Base-by-base conservation (phyloP, 1,140 invertebrate genomes). In the Pectinophora gossypiella region DNA sequence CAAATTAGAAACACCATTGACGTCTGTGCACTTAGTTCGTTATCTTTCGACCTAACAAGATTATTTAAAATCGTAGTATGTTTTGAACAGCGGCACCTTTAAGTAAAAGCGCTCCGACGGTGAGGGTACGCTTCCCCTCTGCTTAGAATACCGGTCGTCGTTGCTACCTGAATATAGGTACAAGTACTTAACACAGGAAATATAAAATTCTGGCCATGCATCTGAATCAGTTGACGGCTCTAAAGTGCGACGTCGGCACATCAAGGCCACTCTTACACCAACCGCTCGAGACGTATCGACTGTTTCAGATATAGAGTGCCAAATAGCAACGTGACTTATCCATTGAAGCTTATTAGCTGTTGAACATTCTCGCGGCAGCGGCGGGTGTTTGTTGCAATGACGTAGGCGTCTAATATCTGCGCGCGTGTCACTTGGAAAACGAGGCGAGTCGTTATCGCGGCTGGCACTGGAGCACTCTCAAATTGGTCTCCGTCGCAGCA, bases 331-430 rank as follows among this genome's bases (percentile, higher is more conserved):
- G 36, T 40, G 36, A 40, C 36, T 40, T 40, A 40, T 40, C n/a
- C 36, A 15, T 40, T 40, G 36, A 64, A 66, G 59, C 59, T 66
- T 64, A 63, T 66, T 65, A 74, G 62, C 63, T 66, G 58, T 64
- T 64, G 55, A 61, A 64, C 62, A 68, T 70, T 60, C 51, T 64
- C 36, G 36, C 36, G 23, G 23, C 36, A 15, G 15, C 36, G 36
- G 15, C 36, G 36, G 51, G 63, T 71, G 65, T 70, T 71, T 60
- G 59, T 58, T 49, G 56, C 63, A 66, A 54, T 65, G 63, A 68
- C 63, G 60, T 68, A 64, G 53, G 51, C 57, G 60, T 57, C 53
- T 58, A n/a, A n/a, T n/a, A 64, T 54, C 47, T 40, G 7, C 36
- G 60, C 57, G 56, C 65, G 63, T 67, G 59, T 23, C 18, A 50